These are phyloP conservation scores for Plutomurus gul DNA, from an alignment of 1,140 invertebrate genomes.

Conservation along the genomic window DNA sequence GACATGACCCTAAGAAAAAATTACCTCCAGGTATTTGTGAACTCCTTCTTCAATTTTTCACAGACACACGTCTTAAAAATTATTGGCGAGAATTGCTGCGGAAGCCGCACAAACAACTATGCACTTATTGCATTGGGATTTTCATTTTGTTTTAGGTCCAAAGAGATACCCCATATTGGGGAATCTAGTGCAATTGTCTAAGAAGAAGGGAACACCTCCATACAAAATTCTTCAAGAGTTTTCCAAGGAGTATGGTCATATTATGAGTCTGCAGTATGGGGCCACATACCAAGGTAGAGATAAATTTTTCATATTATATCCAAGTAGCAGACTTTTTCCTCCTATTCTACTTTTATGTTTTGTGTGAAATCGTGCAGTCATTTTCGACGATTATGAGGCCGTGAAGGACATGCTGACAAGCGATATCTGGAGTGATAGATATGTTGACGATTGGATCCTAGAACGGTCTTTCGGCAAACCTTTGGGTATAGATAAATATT, in stretches of 20 bases:
- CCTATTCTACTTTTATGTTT: neutral
- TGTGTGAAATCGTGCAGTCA: conserved; percentile 12
- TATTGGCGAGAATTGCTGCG: too few species aligned
- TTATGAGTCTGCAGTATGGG: conserved; percentile 39
- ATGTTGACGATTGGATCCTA: conserved; percentile 35
- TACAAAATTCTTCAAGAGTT: conserved; percentile 33
- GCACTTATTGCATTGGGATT: neutral
- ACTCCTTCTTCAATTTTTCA: too few species aligned
- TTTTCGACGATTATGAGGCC: conserved; percentile 32
- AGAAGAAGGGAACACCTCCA: conserved; percentile 24
- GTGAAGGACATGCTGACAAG: conserved; percentile 33
- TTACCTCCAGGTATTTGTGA: conserved; percentile 36
- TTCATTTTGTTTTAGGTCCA: neutral
- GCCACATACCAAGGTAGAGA: conserved; percentile 39
- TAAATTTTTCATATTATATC: neutral
- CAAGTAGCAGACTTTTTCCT: neutral
- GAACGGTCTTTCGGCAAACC: conserved; percentile 44
- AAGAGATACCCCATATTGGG: conserved; percentile 30
- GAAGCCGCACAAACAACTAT: too few species aligned
- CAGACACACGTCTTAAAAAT: too few species aligned
- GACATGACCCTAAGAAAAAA: conserved; percentile 3
- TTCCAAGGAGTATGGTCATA: conserved; percentile 36
- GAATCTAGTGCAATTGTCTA: conserved; percentile 32
- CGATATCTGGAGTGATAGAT: conserved; percentile 41
- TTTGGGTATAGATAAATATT: conserved; percentile 24